phyloP scores from a whole-genome alignment of 2,888 invertebrate species.

The Falcaria lacertinaria region DNA sequence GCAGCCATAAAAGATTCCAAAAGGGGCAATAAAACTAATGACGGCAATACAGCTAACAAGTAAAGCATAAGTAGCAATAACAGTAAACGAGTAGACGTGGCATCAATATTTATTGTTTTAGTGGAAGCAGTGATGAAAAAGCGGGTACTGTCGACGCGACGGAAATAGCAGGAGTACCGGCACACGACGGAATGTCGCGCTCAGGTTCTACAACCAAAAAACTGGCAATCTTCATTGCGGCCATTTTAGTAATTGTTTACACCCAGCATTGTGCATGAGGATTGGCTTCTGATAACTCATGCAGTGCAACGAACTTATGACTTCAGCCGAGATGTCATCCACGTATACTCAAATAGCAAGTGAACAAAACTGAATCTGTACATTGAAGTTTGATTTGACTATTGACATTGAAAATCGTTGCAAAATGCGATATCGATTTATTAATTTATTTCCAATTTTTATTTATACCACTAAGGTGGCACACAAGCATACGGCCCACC shows the following conservation, averaged over 20 bases:
- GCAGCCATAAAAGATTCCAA: background rate
- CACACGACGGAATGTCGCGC: constrained; percentile 54
- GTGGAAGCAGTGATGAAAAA: constrained; percentile 32
- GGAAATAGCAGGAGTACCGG: constrained; percentile 47
- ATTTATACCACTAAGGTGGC: too few relatives aligned
- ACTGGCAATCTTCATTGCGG: constrained; percentile 12
- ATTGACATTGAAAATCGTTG: too few relatives aligned
- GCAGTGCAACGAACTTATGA: too few relatives aligned
- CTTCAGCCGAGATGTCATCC: too few relatives aligned
- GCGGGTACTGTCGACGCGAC: constrained; percentile 22
- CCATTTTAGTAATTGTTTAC: constrained; percentile 14
- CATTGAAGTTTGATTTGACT: too few relatives aligned
- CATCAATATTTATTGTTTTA: constrained; percentile 53
- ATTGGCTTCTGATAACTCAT: too few relatives aligned
- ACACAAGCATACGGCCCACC: too few relatives aligned
- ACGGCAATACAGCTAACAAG: background rate
- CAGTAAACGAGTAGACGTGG: constrained; percentile 10
- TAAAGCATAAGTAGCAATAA: constrained; percentile 5
- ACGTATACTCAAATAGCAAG: too few relatives aligned
- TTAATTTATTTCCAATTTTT: too few relatives aligned
- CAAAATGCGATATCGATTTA: too few relatives aligned
- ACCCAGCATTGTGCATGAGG: background rate
- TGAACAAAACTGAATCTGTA: too few relatives aligned
- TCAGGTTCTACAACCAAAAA: constrained; percentile 14
- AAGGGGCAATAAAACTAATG: background rate